phyloP scores from a whole-genome alignment of 2,797 vertebrate species.

The Coracias cyanogaster region DNA sequence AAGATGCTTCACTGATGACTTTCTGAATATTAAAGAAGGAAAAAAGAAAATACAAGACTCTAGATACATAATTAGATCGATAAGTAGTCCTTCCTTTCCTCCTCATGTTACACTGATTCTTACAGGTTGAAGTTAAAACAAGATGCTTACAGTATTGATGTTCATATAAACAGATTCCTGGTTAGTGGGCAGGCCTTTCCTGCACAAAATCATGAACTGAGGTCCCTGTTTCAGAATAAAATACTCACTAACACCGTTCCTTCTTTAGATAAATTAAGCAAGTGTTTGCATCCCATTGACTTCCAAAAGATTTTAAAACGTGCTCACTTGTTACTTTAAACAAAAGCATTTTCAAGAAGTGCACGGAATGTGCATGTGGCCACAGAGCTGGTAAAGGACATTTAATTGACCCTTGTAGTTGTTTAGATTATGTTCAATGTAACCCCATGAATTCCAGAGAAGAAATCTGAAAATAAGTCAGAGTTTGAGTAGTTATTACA shows the following conservation, averaged over 20 bases:
- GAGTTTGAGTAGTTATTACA: not conserved
- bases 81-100: not conserved
- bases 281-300: not conserved
- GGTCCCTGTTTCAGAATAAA: not conserved
- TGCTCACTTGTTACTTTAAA: not conserved
- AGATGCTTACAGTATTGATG: not conserved
- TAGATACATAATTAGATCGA: not conserved
- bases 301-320: not conserved
- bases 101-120: not conserved
- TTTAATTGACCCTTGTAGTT: not conserved
- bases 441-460: not conserved
- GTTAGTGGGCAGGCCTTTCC: not conserved
- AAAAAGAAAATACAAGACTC: not conserved
- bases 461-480: not conserved
- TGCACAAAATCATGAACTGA: not conserved
- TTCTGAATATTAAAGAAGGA: not conserved
- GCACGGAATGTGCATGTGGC: not conserved
- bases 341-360: not conserved
- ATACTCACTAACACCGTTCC: rapidly evolving
- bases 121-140: not conserved
- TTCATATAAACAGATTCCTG: not conserved
- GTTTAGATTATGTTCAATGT: not conserved
- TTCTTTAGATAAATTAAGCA: not conserved
- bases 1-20: not conserved
- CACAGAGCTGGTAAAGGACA: not conserved